Evolutionary conservation across 2,113 vertebrate species (phyloP), one percentile per base, ranked within the genome.

Genomic region (Hemicordylus capensis): DNA sequence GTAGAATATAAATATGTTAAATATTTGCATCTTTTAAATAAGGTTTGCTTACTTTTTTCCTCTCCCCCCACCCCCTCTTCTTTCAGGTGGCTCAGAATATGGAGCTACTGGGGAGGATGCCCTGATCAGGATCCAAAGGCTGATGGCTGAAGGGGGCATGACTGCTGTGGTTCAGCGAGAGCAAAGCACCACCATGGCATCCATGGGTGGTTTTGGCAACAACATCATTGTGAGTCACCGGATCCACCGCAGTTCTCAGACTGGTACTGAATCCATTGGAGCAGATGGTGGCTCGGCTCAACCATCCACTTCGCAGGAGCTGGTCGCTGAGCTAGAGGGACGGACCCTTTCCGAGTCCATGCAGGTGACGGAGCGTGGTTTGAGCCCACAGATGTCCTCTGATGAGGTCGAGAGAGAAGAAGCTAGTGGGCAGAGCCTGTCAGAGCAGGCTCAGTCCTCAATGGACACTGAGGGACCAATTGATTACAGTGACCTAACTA

Each of bases 181-280:
- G 93, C 99, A 98, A 97, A 99, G 98, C 96, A 99, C 99, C 93
- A 99, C 99, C 87, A 99, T 98, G 98, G 99, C 99, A 0, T 99
- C 98, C 77, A 99, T 99, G 99, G 99, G 99, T 0, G 99, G 99
- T 90, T 99, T 99, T 1, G 99, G 99, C 69, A 99, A 99, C 96
- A 98, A 98, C 95, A 99, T 99, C 93, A 99, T 99, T 0, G 99
- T 99, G 92, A 99, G 99, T 88, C 99, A 99, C 88, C 96, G 98
- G 28, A 99, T 99, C 94, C 98, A 99, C 96, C 98, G 98, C 0
- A 98, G 99, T 94, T 99, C 99, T 48, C 99, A 99, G 95, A 99
- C 99, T 0, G 97, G 97, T 4, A 54, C 95, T 0, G 97, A 97
- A 89, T 86, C 96, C 3, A 14, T 84, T 0, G 92, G 95, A 20